Conservation (phyloP, 2,113 vertebrate species). For the Alethe castanea region DNA sequence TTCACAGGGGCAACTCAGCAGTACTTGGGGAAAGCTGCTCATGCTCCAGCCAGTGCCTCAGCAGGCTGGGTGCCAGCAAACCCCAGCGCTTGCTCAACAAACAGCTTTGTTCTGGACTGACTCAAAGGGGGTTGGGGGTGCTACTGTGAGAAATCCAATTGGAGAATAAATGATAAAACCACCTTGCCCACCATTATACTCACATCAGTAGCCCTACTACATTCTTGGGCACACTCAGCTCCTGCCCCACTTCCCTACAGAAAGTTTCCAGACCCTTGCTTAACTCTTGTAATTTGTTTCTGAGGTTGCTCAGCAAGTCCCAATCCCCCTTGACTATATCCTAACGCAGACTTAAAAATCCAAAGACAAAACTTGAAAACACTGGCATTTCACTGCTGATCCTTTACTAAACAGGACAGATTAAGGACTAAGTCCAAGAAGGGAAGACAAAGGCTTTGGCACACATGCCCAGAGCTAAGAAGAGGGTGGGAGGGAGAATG, state of each 20-base stretch:
- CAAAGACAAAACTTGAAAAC: not conserved
- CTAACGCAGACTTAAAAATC: not conserved
- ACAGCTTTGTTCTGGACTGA: not conserved
- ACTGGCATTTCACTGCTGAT: not conserved
- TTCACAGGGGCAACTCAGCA: not conserved
- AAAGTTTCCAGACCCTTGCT: not conserved
- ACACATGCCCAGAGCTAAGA: not conserved
- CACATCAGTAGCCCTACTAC: fast-evolving
- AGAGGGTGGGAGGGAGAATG: not conserved
- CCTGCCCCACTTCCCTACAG: not conserved
- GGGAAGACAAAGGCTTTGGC: conserved; percentile 8
- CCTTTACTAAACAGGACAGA: not conserved
- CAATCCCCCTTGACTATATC: not conserved
- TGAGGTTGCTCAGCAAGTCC: not conserved
- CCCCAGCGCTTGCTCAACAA: not conserved
- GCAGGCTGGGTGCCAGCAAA: not conserved
- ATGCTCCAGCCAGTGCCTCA: not conserved
- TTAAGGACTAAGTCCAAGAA: not conserved
- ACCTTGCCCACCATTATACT: not conserved
- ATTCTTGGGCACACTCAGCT: not conserved
- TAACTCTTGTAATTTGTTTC: not conserved
- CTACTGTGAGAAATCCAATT: not conserved
- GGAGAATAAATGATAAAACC: not conserved
- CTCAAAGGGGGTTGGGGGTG: not conserved
- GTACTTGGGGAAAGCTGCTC: not conserved